phyloP scores from a whole-genome alignment of 2,888 invertebrate species.

The Morpho achilles region DNA sequence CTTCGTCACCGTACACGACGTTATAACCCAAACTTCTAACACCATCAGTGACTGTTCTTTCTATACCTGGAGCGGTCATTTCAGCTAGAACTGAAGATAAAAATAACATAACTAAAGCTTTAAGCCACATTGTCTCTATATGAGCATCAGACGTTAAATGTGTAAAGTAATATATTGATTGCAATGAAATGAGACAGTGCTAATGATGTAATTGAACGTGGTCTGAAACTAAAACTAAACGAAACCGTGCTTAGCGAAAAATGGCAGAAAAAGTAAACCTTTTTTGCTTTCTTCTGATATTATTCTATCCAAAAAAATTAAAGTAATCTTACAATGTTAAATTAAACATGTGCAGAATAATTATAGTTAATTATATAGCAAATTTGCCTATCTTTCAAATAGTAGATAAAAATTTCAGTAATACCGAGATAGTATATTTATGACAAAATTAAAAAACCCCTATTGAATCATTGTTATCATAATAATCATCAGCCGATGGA shows the following conservation, averaged over 20 bases:
- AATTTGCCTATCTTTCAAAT: too few species aligned
- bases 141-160: slow-evolving; percentile 4
- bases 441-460: too few species aligned
- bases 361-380: too few species aligned
- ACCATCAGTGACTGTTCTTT: slow-evolving; percentile 45
- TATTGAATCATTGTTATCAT: too few species aligned
- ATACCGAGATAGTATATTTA: too few species aligned
- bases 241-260: slow-evolving; percentile 34
- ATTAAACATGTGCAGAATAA: too few species aligned
- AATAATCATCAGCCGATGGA: too few species aligned
- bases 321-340: too few species aligned
- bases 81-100: slow-evolving; percentile 30
- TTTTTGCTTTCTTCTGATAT: slow-evolving; percentile 10
- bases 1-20: slow-evolving; percentile 59
- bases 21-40: slow-evolving; percentile 48
- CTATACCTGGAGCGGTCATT: slow-evolving; percentile 40
- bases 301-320: too few species aligned
- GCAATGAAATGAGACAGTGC: slow-evolving; percentile 29
- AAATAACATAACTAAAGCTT: slow-evolving; percentile 16
- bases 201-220: slow-evolving; percentile 51
- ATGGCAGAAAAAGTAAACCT: slow-evolving; percentile 36
- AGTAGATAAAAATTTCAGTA: too few species aligned
- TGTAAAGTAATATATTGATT: slow-evolving; percentile 18
- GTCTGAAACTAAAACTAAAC: slow-evolving; percentile 39
- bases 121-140: slow-evolving; percentile 40